Base-by-base conservation (phyloP, 2,888 invertebrate species). In the Philhelius pedissequus region DNA sequence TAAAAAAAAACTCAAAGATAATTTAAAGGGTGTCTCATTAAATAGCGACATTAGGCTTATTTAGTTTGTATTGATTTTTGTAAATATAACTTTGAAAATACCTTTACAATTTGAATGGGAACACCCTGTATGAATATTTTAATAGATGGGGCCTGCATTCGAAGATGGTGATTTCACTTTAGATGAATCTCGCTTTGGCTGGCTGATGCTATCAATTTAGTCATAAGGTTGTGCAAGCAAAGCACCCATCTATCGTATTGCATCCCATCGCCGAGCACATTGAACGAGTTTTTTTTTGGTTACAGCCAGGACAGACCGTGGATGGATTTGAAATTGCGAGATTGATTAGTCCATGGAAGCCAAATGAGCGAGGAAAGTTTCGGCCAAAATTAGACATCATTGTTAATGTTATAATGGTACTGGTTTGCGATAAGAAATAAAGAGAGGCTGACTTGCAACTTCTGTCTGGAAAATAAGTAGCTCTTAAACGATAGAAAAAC, bases 351-450 rank as follows among this genome's bases (percentile, higher is more conserved):
- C 27, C 56, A 50, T 76, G 77, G 68, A 54, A 68, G 77, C 71
- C 54, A 43, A 68, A 52, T 62, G 56, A 78, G 79, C 75, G 83
- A 83, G 52, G 64, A 79, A 75, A 69, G 75, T 79, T 66, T 70
- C 30, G 60, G 74, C 79, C 74, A 75, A 83, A 83, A 83, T 83
- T 78, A 83, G 74, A 78, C 78, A 83, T 74, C 56, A 70, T 74
- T 75, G 64, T 71, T 74, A 71, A 74, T 64, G 82, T 69, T 78
- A n/a, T n/a, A 69, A 83, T 82, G 78, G 78, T 62, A 74, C 73
- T 74, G 82, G 82, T 78, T 78, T 73, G 54, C 27, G 52, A 66
- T 77, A 27, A 30, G 43, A 45, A 48, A 77, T 66, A 60, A 30
- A 30, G 58, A 66, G 58, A 58, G 30, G 62, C 35, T 54, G 71